A percentile compares a stretch with the other conserved stretches of the same genome.
Evolutionary conservation across 2,797 vertebrate genomes (phyloP).

Genomic region (Gephyroberyx darwinii): DNA sequence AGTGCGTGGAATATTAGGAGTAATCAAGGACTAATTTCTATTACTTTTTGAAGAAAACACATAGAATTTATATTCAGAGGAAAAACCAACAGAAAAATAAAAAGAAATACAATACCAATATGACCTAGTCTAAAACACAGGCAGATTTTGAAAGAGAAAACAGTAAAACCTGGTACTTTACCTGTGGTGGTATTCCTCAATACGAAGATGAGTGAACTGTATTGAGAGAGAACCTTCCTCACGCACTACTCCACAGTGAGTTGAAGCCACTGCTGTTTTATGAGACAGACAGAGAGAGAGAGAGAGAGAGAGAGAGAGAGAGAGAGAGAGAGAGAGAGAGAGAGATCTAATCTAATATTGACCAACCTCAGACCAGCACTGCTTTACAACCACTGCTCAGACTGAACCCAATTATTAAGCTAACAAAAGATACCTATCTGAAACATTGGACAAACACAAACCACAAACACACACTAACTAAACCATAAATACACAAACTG

Average conservation of each 20-base stretch:
- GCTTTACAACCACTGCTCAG: no score
- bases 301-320: conserved; percentile 5
- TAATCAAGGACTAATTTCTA: conserved; percentile 5
- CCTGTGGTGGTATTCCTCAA: conserved; percentile 34
- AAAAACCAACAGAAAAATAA: neutral
- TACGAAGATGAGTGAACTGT: neutral
- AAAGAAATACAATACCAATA: neutral
- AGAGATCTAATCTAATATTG: no score
- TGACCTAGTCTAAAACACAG: no score
- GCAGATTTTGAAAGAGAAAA: neutral
- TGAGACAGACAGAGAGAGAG: conserved; percentile 21
- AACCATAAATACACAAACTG: no score
- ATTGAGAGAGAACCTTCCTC: conserved; percentile 29
- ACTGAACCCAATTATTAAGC: no score
- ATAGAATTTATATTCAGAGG: no score
- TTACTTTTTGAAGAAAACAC: neutral
- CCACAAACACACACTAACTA: no score
- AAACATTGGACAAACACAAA: no score
- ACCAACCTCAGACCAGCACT: no score
- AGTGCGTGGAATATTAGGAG: neutral
- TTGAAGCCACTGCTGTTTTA: conserved; percentile 51
- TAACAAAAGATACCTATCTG: no score
- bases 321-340: conserved; percentile 5
- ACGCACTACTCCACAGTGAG: conserved; percentile 35
- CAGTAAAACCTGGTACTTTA: conserved; percentile 24